phyloP scores from a whole-genome alignment of 2,113 vertebrate genomes.

The Lampris megalopsis region DNA sequence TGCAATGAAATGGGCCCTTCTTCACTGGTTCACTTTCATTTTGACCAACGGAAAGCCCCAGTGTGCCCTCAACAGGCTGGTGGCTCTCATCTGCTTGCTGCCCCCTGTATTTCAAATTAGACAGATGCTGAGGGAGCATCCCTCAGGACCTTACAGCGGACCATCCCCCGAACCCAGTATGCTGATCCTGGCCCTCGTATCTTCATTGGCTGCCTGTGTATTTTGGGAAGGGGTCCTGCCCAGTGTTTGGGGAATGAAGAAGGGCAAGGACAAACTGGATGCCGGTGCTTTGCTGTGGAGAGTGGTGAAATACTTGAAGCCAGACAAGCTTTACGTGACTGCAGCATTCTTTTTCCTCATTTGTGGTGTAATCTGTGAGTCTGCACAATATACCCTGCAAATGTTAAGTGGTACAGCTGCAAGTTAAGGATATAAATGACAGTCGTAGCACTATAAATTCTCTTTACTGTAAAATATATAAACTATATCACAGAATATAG shows the following conservation, averaged over 20 bases:
- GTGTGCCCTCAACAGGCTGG: conserved; percentile 41
- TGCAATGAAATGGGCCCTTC: conserved; percentile 49
- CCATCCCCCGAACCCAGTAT: conserved; percentile 41
- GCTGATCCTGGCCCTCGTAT: conserved; percentile 26
- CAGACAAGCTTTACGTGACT: conserved; percentile 67
- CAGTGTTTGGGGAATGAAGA: not conserved
- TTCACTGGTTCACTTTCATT: conserved; percentile 27
- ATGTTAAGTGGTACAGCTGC: no score
- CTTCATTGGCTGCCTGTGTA: conserved; percentile 60
- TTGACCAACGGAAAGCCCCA: conserved; percentile 29
- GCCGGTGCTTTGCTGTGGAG: conserved; percentile 59
- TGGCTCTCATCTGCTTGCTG: conserved; percentile 66
- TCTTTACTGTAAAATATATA: no score
- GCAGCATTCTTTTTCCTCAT: conserved; percentile 80
- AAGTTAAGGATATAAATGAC: no score
- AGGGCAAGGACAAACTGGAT: conserved; percentile 18
- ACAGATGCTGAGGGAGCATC: not conserved
- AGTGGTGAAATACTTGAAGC: conserved; percentile 71
- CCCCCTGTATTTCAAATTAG: conserved; percentile 67
- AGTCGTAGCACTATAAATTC: no score
- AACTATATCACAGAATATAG: no score
- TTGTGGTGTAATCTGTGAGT: conserved; percentile 83
- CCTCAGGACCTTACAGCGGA: not conserved
- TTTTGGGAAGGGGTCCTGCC: conserved; percentile 73
- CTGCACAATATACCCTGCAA: not conserved